Evolutionary conservation across 2,113 vertebrate species (phyloP), one percentile per base, ranked within the genome.

Genomic region (Podarcis muralis): DNA sequence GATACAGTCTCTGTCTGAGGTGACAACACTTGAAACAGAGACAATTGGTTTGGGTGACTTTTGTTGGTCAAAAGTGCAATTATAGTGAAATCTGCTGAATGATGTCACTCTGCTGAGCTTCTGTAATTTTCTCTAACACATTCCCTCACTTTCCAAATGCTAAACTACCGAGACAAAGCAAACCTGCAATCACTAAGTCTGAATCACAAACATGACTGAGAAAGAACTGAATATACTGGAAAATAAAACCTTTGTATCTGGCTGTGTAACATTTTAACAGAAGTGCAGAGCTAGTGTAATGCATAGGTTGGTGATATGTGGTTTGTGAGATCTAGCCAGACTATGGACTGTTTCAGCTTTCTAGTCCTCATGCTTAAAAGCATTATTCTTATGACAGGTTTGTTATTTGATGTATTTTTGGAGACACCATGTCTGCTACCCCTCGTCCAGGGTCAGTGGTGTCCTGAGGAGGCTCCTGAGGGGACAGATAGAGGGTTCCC

Each of bases 11-110:
- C 76, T 2, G 16, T 84, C 9, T 84, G 62, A 87, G 87, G 40
- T 18, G 1, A 53, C 5, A 62, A 25, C 3, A 13, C 32, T 81
- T 77, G 40, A 5, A 0, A 6, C 15, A 59, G 3, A 0, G 0
- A 48, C 81, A 8, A 87, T 74, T 65, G 27, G 22, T 87, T 84
- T 3, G 74, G 11, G 15, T 83, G 81, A 84, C 88, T 25, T 81
- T 23, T 86, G 7, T 74, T 83, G 81, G 62, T 69, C 37, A 69
- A 13, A 40, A 83, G 15, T 72, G 83, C 69, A 57, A 85, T 25
- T 84, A 82, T n/a, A 77, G 77, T 81, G 65, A 80, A 71, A 35
- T 27, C 62, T 71, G 9, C 22, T 59, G 30, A 90, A 84, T 6
- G 0, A 0, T 48, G 18, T 37, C 79, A 71, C 0, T n/a, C 15